Evolutionary conservation across 2,888 invertebrate genomes (phyloP), one percentile per base, ranked within the genome.

Genomic region (Sycophila texana): DNA sequence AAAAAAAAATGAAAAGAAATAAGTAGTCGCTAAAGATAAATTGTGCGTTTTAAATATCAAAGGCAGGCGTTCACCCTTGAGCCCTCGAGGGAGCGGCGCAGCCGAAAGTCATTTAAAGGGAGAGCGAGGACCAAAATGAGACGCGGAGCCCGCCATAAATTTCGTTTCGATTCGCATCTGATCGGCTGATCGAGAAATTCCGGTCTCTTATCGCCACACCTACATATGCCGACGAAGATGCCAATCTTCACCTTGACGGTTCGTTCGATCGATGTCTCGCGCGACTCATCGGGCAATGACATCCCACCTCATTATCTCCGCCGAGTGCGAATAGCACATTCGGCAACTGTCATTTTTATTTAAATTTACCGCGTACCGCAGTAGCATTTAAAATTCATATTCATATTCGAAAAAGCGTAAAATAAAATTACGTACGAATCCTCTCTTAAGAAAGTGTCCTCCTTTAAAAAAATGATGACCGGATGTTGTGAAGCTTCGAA

Each of bases 11-110:
- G n/a, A n/a, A 39, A 39, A 39, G 7, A 39, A 39, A 39, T 39
- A 39, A 39, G 39, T 10, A 73, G 57, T 49, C 63, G 51, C 39
- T 47, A 14, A 61, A 72, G 76, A 80, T 68, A 68, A 76, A 80
- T 76, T 20, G 73, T 30, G n/a, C 63, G 61, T 16, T 76, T 73
- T 80, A 57, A 80, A 68, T 76, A 76, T 76, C 76, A 76, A 76
- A 80, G 73, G 30, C 66, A 22, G 53, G 10, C 51, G 14, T 2
- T 66, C 22, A 26, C 26, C 12, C 49, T 14, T 47, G 18, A 58
- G 13, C 58, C 26, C 39, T 3, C n/a, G 53, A n/a, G n/a, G 4
- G 49, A 51, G 20, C 22, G 30, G 53, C 16, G 47, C 53, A 16
- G 53, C 72, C 30, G 13, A 16, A 20, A 77, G 26, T 60, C 58